Conservation (phyloP, 2,797 vertebrate genomes). For the Bradypus variegatus region DNA sequence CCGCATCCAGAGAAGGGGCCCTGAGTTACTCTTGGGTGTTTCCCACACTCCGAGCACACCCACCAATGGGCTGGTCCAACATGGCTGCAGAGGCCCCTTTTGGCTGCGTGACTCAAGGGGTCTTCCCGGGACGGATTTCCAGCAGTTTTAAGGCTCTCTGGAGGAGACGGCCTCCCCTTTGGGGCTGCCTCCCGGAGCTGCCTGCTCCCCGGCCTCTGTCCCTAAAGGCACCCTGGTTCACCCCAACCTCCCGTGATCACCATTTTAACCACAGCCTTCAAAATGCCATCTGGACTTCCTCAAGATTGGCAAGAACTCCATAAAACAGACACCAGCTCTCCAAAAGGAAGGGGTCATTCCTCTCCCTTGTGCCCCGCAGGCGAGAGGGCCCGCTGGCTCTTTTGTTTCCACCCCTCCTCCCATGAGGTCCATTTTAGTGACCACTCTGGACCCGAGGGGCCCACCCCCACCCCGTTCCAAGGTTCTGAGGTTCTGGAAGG, state of each 20-base stretch:
- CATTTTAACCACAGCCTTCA: fast-evolving
- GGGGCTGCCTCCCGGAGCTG: neutral
- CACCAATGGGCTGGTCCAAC: neutral
- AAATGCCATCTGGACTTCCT: fast-evolving
- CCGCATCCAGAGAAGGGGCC: neutral
- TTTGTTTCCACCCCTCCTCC: fast-evolving
- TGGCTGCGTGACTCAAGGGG: neutral
- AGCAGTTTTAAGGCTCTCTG: neutral
- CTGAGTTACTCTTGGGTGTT: neutral
- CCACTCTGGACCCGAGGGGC: fast-evolving
- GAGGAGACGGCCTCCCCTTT: too few relatives aligned
- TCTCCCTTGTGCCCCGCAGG: fast-evolving
- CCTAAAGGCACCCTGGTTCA: neutral
- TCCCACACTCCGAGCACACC: neutral
- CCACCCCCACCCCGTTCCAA: fast-evolving
- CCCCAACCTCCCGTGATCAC: fast-evolving
- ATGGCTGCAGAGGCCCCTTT: neutral
- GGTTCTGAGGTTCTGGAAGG: neutral
- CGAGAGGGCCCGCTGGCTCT: fast-evolving
- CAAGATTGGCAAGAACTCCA: fast-evolving
- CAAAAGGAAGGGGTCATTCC: fast-evolving
- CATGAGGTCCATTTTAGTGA: fast-evolving
- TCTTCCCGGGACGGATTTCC: neutral
- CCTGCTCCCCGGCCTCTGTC: neutral
- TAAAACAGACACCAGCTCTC: fast-evolving